These are phyloP conservation scores for Ceratina japonica DNA, from an alignment of 1,140 invertebrate genomes.

Conservation along the genomic window DNA sequence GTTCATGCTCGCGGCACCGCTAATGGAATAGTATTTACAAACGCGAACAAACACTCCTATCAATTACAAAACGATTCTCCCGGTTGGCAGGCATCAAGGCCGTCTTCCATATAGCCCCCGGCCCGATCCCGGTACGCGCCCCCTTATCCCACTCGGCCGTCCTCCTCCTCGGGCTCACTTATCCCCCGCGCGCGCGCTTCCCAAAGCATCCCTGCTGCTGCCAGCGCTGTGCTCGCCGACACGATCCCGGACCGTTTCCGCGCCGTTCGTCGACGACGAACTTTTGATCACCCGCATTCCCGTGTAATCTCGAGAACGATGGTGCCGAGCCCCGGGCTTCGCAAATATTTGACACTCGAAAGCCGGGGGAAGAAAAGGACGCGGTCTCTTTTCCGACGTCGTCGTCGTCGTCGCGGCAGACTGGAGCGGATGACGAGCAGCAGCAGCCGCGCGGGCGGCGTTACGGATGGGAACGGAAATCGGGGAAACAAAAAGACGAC, in stretches of 20 bases:
- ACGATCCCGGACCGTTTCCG: constrained; percentile 6
- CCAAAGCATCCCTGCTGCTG: neutral
- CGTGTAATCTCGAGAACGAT: constrained; percentile 59
- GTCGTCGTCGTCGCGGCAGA: too few relatives aligned
- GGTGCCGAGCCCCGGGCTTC: constrained; percentile 33
- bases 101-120: constrained; percentile 39
- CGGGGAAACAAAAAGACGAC: constrained; percentile 9
- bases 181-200: neutral
- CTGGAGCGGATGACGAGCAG: constrained; percentile 26
- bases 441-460: neutral
- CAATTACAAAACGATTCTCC: constrained; percentile 71
- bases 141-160: neutral
- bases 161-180: neutral
- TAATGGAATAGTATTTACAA: constrained; percentile 73
- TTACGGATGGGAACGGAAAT: neutral
- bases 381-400: constrained; percentile 13
- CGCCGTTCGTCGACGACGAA: constrained; percentile 54
- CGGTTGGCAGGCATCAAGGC: constrained; percentile 37
- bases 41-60: constrained; percentile 72
- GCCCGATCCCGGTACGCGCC: constrained; percentile 23
- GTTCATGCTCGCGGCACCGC: constrained; percentile 60
- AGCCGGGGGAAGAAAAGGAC: constrained; percentile 53
- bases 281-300: constrained; percentile 77
- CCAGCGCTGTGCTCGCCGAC: neutral
- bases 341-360: constrained; percentile 71